phyloP scores from a whole-genome alignment of 2,113 vertebrate species.

The Madoqua kirkii region DNA sequence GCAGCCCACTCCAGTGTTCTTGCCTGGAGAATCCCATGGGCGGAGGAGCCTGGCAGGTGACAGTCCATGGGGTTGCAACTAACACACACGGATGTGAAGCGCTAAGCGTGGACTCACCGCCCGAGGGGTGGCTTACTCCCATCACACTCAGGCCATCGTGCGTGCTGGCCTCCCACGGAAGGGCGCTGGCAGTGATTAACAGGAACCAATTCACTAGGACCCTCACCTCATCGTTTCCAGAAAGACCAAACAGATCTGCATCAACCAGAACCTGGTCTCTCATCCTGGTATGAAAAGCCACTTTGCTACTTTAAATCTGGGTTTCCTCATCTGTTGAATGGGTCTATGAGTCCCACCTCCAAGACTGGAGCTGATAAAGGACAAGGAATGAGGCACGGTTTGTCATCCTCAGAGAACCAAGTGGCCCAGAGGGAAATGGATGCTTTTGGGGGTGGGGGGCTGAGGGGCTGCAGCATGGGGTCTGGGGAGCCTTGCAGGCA shows the following conservation, averaged over 20 bases:
- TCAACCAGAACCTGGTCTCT: background rate
- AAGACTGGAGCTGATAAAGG: too few relatives aligned
- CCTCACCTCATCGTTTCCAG: background rate
- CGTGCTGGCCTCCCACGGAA: rapidly evolving
- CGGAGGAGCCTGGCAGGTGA: background rate
- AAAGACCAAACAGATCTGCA: background rate
- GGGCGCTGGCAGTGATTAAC: rapidly evolving
- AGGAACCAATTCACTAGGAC: background rate
- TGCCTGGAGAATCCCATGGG: background rate
- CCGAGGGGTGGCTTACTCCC: rapidly evolving
- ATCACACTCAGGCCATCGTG: rapidly evolving
- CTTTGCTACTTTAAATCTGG: too few relatives aligned
- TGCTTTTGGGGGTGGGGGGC: rapidly evolving
- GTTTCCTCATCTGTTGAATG: background rate
- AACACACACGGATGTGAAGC: rapidly evolving
- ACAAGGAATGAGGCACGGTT: rapidly evolving
- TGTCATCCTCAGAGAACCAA: background rate
- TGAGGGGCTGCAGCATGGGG: rapidly evolving
- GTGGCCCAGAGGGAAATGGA: background rate
- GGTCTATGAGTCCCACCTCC: background rate
- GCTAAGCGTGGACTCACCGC: too few relatives aligned
- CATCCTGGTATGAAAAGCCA: background rate
- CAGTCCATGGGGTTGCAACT: background rate
- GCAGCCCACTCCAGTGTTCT: background rate
- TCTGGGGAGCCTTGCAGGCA: background rate